Base-by-base conservation (phyloP, 2,797 vertebrate species). In the Aplochiton taeniatus region DNA sequence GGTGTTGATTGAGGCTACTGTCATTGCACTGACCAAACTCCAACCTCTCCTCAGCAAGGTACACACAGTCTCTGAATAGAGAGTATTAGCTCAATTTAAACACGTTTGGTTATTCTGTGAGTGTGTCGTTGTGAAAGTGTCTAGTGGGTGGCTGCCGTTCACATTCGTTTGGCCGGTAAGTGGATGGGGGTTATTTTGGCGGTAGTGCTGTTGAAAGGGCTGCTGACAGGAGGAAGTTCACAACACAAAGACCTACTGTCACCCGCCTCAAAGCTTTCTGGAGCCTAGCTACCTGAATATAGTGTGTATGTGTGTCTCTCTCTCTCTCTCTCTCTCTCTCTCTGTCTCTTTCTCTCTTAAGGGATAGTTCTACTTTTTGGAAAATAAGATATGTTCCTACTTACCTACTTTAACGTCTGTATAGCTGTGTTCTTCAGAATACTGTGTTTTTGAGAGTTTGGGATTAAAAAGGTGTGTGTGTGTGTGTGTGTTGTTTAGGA, bases 11-110 rank as follows among this genome's bases (percentile, higher is more conserved):
- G 98, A 99, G 85, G 96, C 97, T 77, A 99, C 98, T 0, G 96
- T 99, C 73, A 99, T 98, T 66, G 96, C 97, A 43, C 91, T 99
- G 75, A 98, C 96, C 63, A 98, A 98, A 79, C 93, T 99, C 78
- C 98, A 98, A 77, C 98, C 98, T 49, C 95, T 99, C 20, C 95
- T 99, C 67, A 95, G 92, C 83, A 98, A 98, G 95, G 98, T 99
- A 93, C 76, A 93, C 76, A 31, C 31, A 31, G 31, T 31, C 31
- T 31, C 31, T 6, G 3, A 31, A 31, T 31, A 31, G 31, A 6
- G 31, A 31, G 31, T 31, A 6, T 6, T 31, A 31, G 31, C 31
- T 31, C 31, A 31, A 31, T 31, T 2, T 2, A 31, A 31, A 31
- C 31, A 31, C 31, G 3, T 31, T 31, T 31, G 2, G 3, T 31